A percentile compares a stretch with the other conserved stretches of the same genome.
These are phyloP conservation scores for Atrichornis clamosus DNA, from an alignment of 2,113 vertebrate genomes.

Conservation along the genomic window DNA sequence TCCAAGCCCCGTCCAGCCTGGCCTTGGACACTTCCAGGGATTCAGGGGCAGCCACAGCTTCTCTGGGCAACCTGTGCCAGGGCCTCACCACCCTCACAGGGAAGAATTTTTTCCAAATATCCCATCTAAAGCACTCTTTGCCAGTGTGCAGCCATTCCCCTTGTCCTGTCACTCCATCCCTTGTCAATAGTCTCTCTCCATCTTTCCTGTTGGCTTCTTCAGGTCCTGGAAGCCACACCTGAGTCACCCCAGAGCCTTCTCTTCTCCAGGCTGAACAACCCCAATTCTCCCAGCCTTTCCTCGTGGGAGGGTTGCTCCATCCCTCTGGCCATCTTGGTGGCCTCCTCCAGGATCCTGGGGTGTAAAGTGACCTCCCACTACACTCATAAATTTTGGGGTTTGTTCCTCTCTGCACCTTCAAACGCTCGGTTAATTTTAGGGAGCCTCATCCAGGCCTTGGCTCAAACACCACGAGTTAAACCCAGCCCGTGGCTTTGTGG, in stretches of 20 bases:
- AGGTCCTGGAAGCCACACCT: background rate
- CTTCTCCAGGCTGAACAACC: background rate
- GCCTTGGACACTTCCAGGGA: background rate
- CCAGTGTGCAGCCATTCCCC: background rate
- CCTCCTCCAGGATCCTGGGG: background rate
- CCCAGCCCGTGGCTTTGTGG: background rate
- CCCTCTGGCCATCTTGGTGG: background rate
- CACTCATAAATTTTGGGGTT: background rate
- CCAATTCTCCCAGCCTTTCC: background rate
- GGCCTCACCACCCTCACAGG: background rate
- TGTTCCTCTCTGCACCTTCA: background rate
- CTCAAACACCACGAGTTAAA: background rate
- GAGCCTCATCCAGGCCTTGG: background rate
- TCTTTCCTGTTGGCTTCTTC: background rate
- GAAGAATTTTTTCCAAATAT: accelerated
- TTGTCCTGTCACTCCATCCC: background rate
- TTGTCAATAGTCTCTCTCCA: background rate
- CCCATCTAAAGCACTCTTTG: background rate
- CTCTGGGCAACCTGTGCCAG: background rate
- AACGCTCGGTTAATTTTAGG: accelerated
- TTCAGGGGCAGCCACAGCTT: background rate
- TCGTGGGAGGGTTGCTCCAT: background rate
- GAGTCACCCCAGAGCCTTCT: accelerated
- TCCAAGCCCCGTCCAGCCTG: background rate
- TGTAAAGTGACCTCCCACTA: background rate